Percentiles rank a stretch among this genome's conserved stretches.
phyloP scores from a whole-genome alignment of 2,888 invertebrate species.

The Gymnoscelis rufifasciata region DNA sequence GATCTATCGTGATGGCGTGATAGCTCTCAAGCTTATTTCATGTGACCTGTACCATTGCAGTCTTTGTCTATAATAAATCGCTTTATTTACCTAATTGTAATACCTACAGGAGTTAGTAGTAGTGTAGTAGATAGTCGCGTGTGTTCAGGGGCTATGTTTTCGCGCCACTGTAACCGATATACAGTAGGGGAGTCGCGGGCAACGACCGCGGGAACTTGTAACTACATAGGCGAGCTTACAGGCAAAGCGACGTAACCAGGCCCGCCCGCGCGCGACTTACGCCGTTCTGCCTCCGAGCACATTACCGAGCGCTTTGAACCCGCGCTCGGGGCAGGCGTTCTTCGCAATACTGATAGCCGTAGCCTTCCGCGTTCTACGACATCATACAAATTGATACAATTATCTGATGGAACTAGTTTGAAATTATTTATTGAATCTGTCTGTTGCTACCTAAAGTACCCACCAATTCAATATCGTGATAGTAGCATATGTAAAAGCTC shows the following conservation, averaged over 20 bases:
- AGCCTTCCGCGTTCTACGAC: slow-evolving; percentile 45
- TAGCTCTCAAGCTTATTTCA: slow-evolving; percentile 3
- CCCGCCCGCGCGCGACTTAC: slow-evolving; percentile 33
- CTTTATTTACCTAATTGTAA: too few species aligned
- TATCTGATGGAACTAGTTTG: slow-evolving; percentile 15
- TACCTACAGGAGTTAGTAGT: too few species aligned
- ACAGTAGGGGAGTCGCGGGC: slow-evolving; percentile 65
- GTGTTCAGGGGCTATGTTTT: slow-evolving; percentile 42
- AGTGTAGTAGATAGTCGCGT: slow-evolving; percentile 12
- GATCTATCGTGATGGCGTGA: background rate
- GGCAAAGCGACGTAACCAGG: slow-evolving; percentile 54
- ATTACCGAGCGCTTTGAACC: slow-evolving; percentile 63
- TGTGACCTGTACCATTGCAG: background rate
- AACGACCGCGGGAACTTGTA: slow-evolving; percentile 78
- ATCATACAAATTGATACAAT: slow-evolving; percentile 21
- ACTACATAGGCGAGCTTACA: slow-evolving; percentile 63
- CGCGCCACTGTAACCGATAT: slow-evolving; percentile 66
- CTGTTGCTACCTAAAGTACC: slow-evolving; percentile 1
- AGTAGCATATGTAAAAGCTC: too few species aligned
- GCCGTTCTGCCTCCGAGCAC: slow-evolving; percentile 37
- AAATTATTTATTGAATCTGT: slow-evolving; percentile 1
- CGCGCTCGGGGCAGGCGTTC: slow-evolving; percentile 51
- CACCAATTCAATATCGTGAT: too few species aligned
- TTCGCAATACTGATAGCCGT: slow-evolving; percentile 54
- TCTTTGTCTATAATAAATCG: too few species aligned